Evolutionary conservation across 2,113 vertebrate species (phyloP).

Genomic region (Gracilinanus agilis): DNA sequence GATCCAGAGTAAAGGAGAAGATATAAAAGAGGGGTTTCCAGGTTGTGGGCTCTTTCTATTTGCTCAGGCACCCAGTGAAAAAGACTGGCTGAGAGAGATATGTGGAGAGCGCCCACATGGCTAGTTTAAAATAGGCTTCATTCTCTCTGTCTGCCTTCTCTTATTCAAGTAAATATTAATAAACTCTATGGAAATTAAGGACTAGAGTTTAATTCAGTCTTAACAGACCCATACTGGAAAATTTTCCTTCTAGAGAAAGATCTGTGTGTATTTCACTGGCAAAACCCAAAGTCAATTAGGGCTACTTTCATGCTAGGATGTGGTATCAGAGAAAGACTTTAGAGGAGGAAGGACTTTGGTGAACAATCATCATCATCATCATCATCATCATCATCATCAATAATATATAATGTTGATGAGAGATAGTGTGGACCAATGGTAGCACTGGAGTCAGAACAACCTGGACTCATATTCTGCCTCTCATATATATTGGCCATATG

Average conservation of each 20-base stretch:
- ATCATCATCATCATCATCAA: not conserved
- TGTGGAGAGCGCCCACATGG: no score
- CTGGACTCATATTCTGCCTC: not conserved
- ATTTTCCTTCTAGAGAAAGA: not conserved
- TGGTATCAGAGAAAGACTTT: not conserved
- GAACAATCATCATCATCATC: not conserved
- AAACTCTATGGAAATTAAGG: no score
- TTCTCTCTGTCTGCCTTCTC: no score
- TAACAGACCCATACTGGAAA: not conserved
- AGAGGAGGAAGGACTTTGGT: not conserved
- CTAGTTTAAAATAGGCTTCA: no score
- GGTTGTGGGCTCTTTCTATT: no score
- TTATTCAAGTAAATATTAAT: no score
- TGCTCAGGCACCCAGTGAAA: no score
- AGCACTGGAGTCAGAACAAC: not conserved
- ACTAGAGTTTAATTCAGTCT: no score
- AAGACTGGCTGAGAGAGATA: no score
- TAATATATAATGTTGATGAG: not conserved
- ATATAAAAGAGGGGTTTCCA: no score
- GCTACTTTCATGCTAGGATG: not conserved
- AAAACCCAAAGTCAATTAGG: not conserved
- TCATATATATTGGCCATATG: not conserved
- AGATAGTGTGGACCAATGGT: not conserved
- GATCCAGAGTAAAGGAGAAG: no score
- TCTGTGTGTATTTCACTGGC: not conserved